Conservation (phyloP, 2,888 invertebrate genomes). For the Sinelater perroti region DNA sequence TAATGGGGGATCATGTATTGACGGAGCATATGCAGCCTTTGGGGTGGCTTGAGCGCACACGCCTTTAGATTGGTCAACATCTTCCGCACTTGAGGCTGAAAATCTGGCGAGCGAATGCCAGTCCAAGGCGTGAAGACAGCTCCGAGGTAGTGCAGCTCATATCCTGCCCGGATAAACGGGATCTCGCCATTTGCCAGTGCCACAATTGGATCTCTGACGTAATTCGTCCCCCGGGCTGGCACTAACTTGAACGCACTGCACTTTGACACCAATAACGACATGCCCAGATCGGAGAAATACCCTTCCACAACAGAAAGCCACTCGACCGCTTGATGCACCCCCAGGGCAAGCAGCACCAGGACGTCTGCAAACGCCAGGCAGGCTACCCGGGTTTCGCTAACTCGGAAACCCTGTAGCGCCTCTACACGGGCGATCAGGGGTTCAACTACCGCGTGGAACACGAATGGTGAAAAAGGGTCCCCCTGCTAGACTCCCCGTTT, state of each 20-base stretch:
- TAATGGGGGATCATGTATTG: slow-evolving; percentile 55
- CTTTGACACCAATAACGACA: neutral
- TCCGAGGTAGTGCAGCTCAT: too few relatives aligned
- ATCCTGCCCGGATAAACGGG: too few relatives aligned
- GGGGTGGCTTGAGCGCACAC: slow-evolving; percentile 6
- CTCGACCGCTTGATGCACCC: neutral
- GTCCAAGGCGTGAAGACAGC: too few relatives aligned
- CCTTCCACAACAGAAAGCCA: neutral
- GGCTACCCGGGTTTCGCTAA: too few relatives aligned
- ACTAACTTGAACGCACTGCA: too few relatives aligned
- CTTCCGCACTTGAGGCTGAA: too few relatives aligned
- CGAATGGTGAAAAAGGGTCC: slow-evolving; percentile 46
- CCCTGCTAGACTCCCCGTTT: slow-evolving; percentile 58
- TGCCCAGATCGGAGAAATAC: slow-evolving; percentile 1
- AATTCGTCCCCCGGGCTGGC: too few relatives aligned
- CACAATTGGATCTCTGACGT: too few relatives aligned
- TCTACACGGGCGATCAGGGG: slow-evolving; percentile 46
- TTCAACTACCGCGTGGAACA: slow-evolving; percentile 54
- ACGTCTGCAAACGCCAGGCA: slow-evolving; percentile 23
- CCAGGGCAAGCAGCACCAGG: slow-evolving; percentile 5
- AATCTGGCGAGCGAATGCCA: too few relatives aligned
- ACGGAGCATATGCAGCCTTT: slow-evolving; percentile 41
- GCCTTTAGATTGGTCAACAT: too few relatives aligned
- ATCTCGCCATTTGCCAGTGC: too few relatives aligned
- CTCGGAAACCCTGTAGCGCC: slow-evolving; percentile 34